A percentile compares a stretch with the other conserved stretches of the same genome.
Evolutionary conservation across 2,888 invertebrate genomes (phyloP).

Genomic region (Altica lythri): DNA sequence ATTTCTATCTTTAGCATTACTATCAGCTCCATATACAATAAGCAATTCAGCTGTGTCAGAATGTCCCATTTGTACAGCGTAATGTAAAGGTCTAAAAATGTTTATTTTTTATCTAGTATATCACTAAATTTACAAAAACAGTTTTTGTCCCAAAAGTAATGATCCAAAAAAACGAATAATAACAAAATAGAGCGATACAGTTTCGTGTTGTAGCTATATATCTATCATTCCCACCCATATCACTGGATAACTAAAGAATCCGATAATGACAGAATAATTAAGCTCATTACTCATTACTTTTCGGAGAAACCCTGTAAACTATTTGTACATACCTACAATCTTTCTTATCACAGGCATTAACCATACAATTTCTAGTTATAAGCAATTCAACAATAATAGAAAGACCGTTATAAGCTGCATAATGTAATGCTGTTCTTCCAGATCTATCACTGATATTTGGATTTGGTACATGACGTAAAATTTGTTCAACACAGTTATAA

Average conservation of each 20-base stretch:
- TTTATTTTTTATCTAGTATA: too few species aligned
- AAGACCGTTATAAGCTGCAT: conserved; percentile 67
- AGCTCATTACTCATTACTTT: too few species aligned
- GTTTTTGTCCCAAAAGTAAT: too few species aligned
- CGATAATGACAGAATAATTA: background rate
- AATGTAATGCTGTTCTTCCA: conserved; percentile 67
- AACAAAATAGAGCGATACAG: too few species aligned
- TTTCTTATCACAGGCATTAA: conserved; percentile 68
- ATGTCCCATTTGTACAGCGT: conserved; percentile 66
- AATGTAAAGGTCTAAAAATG: conserved; percentile 62
- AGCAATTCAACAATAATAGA: conserved; percentile 62
- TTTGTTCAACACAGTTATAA: conserved; percentile 60
- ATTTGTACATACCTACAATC: conserved; percentile 54
- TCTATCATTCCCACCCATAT: too few species aligned
- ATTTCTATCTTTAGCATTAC: conserved; percentile 59
- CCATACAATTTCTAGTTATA: conserved; percentile 61
- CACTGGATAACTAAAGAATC: background rate
- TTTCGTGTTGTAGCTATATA: too few species aligned
- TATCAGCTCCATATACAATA: conserved; percentile 57
- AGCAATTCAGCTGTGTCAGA: conserved; percentile 56
- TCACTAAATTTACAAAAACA: too few species aligned
- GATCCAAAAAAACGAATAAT: too few species aligned
- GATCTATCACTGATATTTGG: conserved; percentile 57
- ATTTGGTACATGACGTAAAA: conserved; percentile 49
- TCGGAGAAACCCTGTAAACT: too few species aligned